Conservation (phyloP, 2,797 vertebrate genomes). For the Lepidocolaptes lacrymiger region DNA sequence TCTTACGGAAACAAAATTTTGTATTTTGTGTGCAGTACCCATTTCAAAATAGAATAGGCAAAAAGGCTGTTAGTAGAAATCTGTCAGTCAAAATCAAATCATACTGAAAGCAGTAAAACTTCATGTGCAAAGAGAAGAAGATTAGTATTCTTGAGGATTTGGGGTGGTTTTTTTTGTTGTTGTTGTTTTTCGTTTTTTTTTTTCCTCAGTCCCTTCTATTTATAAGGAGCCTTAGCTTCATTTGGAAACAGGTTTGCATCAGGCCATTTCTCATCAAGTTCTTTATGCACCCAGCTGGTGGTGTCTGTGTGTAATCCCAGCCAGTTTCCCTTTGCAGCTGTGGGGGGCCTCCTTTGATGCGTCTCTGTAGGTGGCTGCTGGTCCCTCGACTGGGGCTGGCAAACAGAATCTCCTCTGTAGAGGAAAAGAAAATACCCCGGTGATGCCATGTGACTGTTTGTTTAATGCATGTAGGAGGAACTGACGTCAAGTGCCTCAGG, state of each 20-base stretch:
- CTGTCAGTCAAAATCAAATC: not conserved
- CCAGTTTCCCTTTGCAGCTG: slow-evolving; percentile 61
- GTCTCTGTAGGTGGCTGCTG: slow-evolving; percentile 46
- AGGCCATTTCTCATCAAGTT: slow-evolving; percentile 40
- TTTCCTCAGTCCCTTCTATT: not conserved
- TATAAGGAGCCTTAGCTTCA: not conserved
- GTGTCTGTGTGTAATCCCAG: slow-evolving; percentile 63
- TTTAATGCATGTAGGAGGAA: slow-evolving; percentile 33
- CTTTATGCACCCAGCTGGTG: slow-evolving; percentile 54
- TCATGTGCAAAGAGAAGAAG: not conserved
- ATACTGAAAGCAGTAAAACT: not conserved
- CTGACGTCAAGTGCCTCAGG: slow-evolving; percentile 47
- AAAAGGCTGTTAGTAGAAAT: not conserved
- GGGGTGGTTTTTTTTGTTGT: not conserved
- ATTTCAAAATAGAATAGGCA: not conserved
- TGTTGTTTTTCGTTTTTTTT: not conserved
- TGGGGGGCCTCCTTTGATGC: slow-evolving; percentile 68
- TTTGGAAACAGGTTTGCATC: not conserved
- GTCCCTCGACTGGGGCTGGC: not conserved
- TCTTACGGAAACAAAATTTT: not conserved
- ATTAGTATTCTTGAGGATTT: not conserved
- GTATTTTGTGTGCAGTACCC: not conserved
- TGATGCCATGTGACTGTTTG: slow-evolving; percentile 35
- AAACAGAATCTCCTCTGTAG: slow-evolving; percentile 47
- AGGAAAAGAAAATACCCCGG: slow-evolving; percentile 47